Percentiles rank a stretch among this genome's conserved stretches.
Evolutionary conservation across 2,888 invertebrate genomes (phyloP).

Genomic region (Drepanosiphum platanoidis): DNA sequence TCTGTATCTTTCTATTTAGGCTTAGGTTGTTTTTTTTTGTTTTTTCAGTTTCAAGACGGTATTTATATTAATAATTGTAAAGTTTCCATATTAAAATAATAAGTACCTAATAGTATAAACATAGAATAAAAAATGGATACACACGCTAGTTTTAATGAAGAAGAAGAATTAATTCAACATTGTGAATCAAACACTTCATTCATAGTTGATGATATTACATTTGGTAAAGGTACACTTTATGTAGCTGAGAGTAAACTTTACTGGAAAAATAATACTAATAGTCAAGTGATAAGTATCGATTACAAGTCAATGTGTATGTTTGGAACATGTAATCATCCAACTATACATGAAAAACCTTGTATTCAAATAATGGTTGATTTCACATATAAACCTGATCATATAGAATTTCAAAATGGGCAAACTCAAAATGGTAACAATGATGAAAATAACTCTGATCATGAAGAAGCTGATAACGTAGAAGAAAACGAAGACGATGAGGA

Average conservation of each 20-base stretch:
- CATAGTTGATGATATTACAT: slow-evolving; percentile 40
- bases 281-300: slow-evolving; percentile 49
- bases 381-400: slow-evolving; percentile 33
- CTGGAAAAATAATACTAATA: slow-evolving; percentile 39
- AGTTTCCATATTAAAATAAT: slow-evolving; percentile 12
- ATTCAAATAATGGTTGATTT: slow-evolving; percentile 51
- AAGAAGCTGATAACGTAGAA: neutral
- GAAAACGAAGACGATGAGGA: slow-evolving; percentile 40
- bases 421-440: slow-evolving; percentile 25
- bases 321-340: slow-evolving; percentile 56
- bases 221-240: slow-evolving; percentile 51
- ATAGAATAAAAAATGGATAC: slow-evolving; percentile 49
- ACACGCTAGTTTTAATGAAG: slow-evolving; percentile 41
- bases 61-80: slow-evolving; percentile 28
- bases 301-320: slow-evolving; percentile 53
- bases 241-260: slow-evolving; percentile 58
- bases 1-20: slow-evolving; percentile 33
- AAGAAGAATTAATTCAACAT: slow-evolving; percentile 36
- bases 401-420: neutral
- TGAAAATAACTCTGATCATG: neutral
- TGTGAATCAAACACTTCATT: slow-evolving; percentile 26
- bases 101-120: slow-evolving; percentile 5
- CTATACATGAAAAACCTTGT: slow-evolving; percentile 53
- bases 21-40: slow-evolving; percentile 45
- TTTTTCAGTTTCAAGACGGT: slow-evolving; percentile 57